These are phyloP conservation scores for Andrena trimmerana DNA, from an alignment of 2,888 invertebrate genomes.

Conservation along the genomic window DNA sequence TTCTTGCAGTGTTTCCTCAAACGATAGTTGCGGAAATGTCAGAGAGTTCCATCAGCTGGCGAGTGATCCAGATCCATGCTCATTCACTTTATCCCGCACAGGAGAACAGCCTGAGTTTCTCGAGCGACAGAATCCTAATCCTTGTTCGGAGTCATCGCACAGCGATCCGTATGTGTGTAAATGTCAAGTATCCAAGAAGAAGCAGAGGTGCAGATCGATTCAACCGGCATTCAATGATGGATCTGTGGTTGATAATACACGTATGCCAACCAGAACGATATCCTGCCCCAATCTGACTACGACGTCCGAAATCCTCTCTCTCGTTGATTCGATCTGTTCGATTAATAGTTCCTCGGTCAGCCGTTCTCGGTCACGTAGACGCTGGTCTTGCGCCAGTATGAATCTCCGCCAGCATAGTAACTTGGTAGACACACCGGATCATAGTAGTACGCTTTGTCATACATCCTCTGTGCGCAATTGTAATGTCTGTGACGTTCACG, in stretches of 20 bases:
- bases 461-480: conserved; percentile 37
- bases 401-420: conserved; percentile 36
- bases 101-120: background rate
- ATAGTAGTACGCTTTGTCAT: conserved; percentile 51
- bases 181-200: background rate
- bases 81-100: background rate
- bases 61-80: background rate
- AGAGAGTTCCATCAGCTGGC: background rate
- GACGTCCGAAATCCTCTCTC: background rate
- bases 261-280: conserved; percentile 18
- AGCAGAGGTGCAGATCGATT: conserved; percentile 27
- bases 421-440: conserved; percentile 39
- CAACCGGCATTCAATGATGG: background rate
- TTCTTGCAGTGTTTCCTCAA: conserved; percentile 22
- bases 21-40: conserved; percentile 13
- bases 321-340: background rate
- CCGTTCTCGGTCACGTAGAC: conserved; percentile 21
- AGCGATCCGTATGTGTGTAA: background rate
- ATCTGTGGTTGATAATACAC: background rate
- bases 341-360: background rate
- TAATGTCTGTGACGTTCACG: conserved; percentile 55
- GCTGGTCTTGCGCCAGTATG: conserved; percentile 35
- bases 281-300: conserved; percentile 33
- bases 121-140: background rate
- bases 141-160: background rate